Base-by-base conservation (phyloP, 1,140 invertebrate genomes). In the Micrasema longulum region DNA sequence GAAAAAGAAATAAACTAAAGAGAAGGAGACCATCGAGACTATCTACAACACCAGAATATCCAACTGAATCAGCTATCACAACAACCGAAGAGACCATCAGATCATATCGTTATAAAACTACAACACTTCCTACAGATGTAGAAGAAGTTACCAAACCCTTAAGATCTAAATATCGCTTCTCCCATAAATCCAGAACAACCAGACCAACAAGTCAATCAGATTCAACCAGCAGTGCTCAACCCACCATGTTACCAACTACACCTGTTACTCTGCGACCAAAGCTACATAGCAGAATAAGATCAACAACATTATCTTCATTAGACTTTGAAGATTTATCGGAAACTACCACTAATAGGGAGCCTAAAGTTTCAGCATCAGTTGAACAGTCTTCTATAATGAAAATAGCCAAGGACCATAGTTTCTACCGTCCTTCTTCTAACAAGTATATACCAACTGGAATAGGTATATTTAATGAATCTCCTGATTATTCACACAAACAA, bases 311-410 rank as follows among this genome's bases (percentile, higher is more conserved):
- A 78, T 79, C 35, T 79, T 80, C 10, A 80, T 80, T 11, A 74
- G 80, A 14, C 75, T 80, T 52, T 78, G 81, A 69, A 79, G 76
- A 80, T 52, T 73, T 48, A 79, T 82, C 75, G 79, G 82, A 36
- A 82, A 82, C 26, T 80, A 83, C 48, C 71, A 78, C 66, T 36
- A 71, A 16, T 66, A 48, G 43, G 77, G 71, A 63, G 77, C 79
- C 47, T 72, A 79, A 14, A 79, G 81, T 9, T 26, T 31, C 45
- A 14, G 75, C 66, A 69, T 65, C 38, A n/a, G 79, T 73, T 62
- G 83, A 82, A 73, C 83, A 85, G 66, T 85, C 84, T 1, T 79
- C 81, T 9, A 86, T 86, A 47, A 86, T 86, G 84, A 85, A 84
- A 78, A 85, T 86, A 71, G 79, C 80, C 14, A 80, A 77, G 69